These are phyloP conservation scores for Dyspetes luteomarginatus DNA, from an alignment of 2,888 invertebrate species.

Conservation along the genomic window DNA sequence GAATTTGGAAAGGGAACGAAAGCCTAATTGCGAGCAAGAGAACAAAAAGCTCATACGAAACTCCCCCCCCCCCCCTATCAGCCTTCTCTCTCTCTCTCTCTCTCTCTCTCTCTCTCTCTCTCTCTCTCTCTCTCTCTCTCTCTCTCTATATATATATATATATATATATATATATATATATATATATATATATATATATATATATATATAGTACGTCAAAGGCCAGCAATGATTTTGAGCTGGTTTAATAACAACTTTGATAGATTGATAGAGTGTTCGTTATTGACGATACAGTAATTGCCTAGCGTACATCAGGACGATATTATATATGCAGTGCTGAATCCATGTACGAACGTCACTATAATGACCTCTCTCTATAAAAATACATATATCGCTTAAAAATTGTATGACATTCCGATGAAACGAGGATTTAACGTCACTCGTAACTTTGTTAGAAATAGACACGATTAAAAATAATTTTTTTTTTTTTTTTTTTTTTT, in stretches of 20 bases:
- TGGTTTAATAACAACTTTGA: conserved; percentile 63
- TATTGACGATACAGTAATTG: conserved; percentile 49
- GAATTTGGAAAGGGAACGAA: conserved; percentile 26
- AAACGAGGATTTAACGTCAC: no score
- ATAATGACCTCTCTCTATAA: no score
- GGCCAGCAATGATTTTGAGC: conserved; percentile 36
- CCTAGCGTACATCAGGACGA: conserved; percentile 44
- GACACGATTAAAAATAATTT: no score
- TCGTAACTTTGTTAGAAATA: no score
- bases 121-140: no score
- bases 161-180: no score
- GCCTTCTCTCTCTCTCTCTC: neutral
- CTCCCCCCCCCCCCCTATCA: no score
- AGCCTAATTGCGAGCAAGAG: conserved; percentile 9
- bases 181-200: no score
- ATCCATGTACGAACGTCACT: conserved; percentile 32
- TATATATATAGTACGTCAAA: conserved; percentile 15
- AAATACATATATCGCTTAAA: no score
- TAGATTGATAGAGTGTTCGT: conserved; percentile 41
- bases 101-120: neutral
- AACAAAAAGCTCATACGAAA: conserved; percentile 24
- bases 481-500: no score
- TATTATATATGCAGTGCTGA: conserved; percentile 33
- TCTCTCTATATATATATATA: no score
- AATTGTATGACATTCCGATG: no score